A percentile compares a stretch with the other conserved stretches of the same genome.
Evolutionary conservation across 2,113 vertebrate species (phyloP).

Genomic region (Ascaphus truei): DNA sequence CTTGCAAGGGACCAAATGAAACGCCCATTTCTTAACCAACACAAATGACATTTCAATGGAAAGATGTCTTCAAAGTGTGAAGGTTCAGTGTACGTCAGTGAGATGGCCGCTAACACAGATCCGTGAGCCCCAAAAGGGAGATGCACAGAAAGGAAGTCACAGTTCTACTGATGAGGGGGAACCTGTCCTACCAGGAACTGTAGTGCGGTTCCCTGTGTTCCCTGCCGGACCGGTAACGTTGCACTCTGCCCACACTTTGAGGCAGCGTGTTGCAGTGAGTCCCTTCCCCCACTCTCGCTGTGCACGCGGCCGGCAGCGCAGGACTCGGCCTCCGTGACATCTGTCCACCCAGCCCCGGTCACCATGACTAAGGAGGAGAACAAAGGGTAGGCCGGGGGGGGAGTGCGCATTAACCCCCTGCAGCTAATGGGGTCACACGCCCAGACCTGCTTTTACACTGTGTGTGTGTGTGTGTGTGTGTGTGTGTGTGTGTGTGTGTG

Average conservation of each 20-base stretch:
- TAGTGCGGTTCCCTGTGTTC: neutral
- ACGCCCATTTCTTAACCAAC: too few relatives aligned
- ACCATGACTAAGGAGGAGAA: constrained; percentile 29
- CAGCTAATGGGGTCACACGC: too few relatives aligned
- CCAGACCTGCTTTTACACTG: too few relatives aligned
- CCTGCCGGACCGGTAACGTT: neutral
- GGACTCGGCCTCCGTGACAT: neutral
- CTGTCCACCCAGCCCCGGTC: neutral
- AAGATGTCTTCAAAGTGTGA: too few relatives aligned
- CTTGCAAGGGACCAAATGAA: too few relatives aligned
- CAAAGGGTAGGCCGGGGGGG: constrained; percentile 5
- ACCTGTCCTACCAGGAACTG: neutral
- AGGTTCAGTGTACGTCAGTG: too few relatives aligned
- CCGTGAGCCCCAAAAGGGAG: too few relatives aligned
- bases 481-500: too few relatives aligned
- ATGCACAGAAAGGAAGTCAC: too few relatives aligned
- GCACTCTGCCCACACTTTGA: neutral
- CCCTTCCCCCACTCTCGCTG: neutral
- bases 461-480: too few relatives aligned
- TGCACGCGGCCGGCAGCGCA: neutral
- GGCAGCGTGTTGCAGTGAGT: neutral
- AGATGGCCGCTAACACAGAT: too few relatives aligned
- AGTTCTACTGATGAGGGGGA: neutral
- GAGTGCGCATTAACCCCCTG: neutral
- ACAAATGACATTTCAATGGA: too few relatives aligned